Evolutionary conservation across 2,797 vertebrate genomes (phyloP), one percentile per base, ranked within the genome.

Genomic region (Xiphophorus birchmanni): DNA sequence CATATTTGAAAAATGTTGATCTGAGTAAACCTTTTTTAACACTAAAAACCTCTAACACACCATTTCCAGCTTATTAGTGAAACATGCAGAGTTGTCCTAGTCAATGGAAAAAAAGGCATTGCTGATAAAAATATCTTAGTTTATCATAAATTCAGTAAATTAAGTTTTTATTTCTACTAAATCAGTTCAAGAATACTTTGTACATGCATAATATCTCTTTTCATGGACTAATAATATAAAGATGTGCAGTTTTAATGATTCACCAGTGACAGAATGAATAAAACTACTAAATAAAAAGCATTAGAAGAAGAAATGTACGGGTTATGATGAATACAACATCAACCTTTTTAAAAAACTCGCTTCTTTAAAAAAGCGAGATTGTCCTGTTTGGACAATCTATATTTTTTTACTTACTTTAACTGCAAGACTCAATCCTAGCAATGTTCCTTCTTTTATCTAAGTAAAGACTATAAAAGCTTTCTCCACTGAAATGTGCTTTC

Each of bases 401-500:
- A 45, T 11, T 32, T n/a, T 32, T 54, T 74, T 29, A 44, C n/a
- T 60, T 76, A 47, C n/a, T 45, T 47, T 63, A n/a, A 65, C 54
- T 32, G 54, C 58, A 45, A 44, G 1, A 76, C 40, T 76, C 12
- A 72, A 26, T 4, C 2, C 13, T 4, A 29, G 26, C 29, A n/a
- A 29, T 72, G 9, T 47, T 63, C 32, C 45, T 48, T 18, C 26
- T 40, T 52, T 48, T 23, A 13, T 74, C 52, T 11, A 63, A 79
- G 45, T 12, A 73, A 47, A 60, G 44, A 72, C 48, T 50, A 11
- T 63, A 37, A 74, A 79, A 44, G 45, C 21, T 40, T 79, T 32
- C 12, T 74, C 26, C 44, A 29, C 54, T 79, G 40, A 45, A 50
- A 79, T 69, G 82, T 76, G 52, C 74, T 80, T 67, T 54, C 21